Base-by-base conservation (phyloP, 2,113 vertebrate genomes). In the Salvator merianae region DNA sequence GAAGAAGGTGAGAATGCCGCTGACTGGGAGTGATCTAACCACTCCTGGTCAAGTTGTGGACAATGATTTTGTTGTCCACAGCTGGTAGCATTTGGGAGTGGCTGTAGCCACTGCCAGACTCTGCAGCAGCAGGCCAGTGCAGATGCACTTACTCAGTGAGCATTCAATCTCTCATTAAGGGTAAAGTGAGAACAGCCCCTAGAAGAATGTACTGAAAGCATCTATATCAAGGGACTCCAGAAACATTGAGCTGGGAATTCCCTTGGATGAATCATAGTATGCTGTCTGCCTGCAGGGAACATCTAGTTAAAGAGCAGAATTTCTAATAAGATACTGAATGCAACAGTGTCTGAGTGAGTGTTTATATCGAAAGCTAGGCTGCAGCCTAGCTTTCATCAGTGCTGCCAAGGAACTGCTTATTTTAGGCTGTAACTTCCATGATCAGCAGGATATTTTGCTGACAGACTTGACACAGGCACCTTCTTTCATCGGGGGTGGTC, bases 161-260 rank as follows among this genome's bases (percentile, higher is more conserved):
- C n/a, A n/a, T n/a, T n/a, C n/a, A n/a, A n/a, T n/a, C n/a, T n/a
- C n/a, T n/a, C n/a, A n/a, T n/a, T n/a, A n/a, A n/a, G n/a, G n/a
- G n/a, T n/a, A n/a, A n/a, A n/a, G n/a, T n/a, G n/a, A n/a, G n/a
- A n/a, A n/a, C n/a, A n/a, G n/a, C n/a, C n/a, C n/a, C n/a, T 22
- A 71, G 50, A 71, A n/a, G 0, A 59, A 73, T n/a, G n/a, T 55
- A 59, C 83, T 81, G 77, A 0, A 78, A 40, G 85, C 77, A 24
- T 24, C 0, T 5, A 0, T 20, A 1, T 12, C 79, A 0, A 0
- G 68, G 72, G 47, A 59, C 76, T 80, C 8, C 66, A 2, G 6
- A 38, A 75, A 0, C 69, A 28, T 0, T 0, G 7, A 0, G 1
- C 74, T 55, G 55, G 72, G 83, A 73, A 0, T 1, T 84, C 87